phyloP scores from a whole-genome alignment of 2,113 vertebrate genomes.

The Ciconia stormi region DNA sequence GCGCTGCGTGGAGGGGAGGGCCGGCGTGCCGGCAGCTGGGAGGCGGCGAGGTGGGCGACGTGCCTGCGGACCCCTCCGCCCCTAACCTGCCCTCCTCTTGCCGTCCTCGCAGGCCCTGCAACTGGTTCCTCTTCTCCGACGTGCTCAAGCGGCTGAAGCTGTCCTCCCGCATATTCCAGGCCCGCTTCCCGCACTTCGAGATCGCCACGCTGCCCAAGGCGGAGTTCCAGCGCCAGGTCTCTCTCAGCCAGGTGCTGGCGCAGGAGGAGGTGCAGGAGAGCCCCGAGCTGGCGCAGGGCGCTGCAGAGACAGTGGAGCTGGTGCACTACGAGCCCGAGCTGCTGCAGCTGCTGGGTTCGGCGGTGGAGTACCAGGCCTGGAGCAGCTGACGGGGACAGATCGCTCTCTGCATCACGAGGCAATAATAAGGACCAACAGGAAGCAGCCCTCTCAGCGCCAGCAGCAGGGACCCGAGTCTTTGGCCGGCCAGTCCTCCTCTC shows the following conservation, averaged over 20 bases:
- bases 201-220: slow-evolving; percentile 82
- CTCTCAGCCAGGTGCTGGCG: slow-evolving; percentile 88
- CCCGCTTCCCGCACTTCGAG: slow-evolving; percentile 93
- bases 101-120: slow-evolving; percentile 82
- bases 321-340: slow-evolving; percentile 92
- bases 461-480: slow-evolving; percentile 62
- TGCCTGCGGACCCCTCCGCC: background rate
- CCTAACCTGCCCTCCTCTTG: background rate
- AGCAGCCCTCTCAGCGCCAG: slow-evolving; percentile 72
- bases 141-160: slow-evolving; percentile 94
- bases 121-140: slow-evolving; percentile 94
- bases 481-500: slow-evolving; percentile 62
- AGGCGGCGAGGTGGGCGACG: rapidly evolving
- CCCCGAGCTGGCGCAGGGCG: slow-evolving; percentile 58
- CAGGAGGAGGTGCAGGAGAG: slow-evolving; percentile 72
- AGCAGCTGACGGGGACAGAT: slow-evolving; percentile 75
- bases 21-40: background rate
- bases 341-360: slow-evolving; percentile 89
- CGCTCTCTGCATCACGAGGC: slow-evolving; percentile 71
- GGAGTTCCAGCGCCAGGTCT: slow-evolving; percentile 88
- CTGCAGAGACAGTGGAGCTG: slow-evolving; percentile 87
- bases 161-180: slow-evolving; percentile 92
- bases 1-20: background rate
- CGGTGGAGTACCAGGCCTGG: slow-evolving; percentile 77
- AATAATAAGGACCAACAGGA: slow-evolving; percentile 80